Conservation (phyloP, 2,888 invertebrate genomes). For the Meta bourneti region DNA sequence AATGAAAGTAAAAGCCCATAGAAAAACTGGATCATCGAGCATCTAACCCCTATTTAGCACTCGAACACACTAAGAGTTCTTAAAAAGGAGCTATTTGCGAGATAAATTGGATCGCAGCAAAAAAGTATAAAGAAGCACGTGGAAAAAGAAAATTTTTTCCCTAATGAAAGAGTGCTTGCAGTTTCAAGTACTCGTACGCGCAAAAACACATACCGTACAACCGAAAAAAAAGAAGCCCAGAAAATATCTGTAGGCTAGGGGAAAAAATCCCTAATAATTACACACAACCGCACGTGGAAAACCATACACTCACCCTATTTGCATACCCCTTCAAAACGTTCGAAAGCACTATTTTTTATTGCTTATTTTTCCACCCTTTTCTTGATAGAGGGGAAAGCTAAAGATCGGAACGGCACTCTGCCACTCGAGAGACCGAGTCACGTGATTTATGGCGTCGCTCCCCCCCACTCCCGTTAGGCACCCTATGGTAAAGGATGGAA, state of each 20-base stretch:
- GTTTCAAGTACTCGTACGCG: not conserved
- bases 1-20: not conserved
- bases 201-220: not conserved
- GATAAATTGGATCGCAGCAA: not conserved
- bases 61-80: not conserved
- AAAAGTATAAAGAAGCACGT: not conserved
- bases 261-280: constrained; percentile 36
- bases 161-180: not conserved
- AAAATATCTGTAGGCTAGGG: not conserved
- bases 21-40: not conserved
- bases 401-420: not conserved
- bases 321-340: constrained; percentile 56
- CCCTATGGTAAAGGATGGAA: constrained; percentile 32
- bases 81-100: not conserved
- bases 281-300: constrained; percentile 40
- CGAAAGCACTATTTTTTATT: constrained; percentile 21
- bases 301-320: constrained; percentile 36
- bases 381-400: not conserved
- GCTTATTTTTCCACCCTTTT: not conserved
- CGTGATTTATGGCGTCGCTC: constrained; percentile 57
- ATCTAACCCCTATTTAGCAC: constrained; percentile 14
- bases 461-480: not conserved
- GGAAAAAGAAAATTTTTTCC: not conserved
- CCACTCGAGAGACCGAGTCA: constrained; percentile 33
- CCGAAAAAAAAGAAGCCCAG: not conserved